Percentiles rank a stretch among this genome's conserved stretches.
These are phyloP conservation scores for Ornithoptera alexandrae DNA, from an alignment of 2,888 invertebrate species.

Conservation along the genomic window DNA sequence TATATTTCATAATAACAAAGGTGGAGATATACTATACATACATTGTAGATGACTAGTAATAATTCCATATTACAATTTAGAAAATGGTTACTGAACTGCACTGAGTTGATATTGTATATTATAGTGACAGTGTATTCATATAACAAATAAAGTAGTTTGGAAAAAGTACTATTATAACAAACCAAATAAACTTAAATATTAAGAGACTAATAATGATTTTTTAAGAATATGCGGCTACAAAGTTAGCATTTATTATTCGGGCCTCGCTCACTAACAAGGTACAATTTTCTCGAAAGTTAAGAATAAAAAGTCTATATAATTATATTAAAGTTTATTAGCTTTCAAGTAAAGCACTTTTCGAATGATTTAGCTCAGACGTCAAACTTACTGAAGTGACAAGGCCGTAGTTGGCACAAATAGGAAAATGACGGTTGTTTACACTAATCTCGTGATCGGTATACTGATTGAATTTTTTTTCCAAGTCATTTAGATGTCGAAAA, in stretches of 20 bases:
- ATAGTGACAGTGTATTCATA: not conserved
- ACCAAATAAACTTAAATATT: not conserved
- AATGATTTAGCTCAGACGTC: slow-evolving; percentile 11
- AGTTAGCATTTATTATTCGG: too few species aligned
- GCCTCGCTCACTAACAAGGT: too few species aligned
- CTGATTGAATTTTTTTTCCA: slow-evolving; percentile 15
- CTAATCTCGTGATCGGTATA: slow-evolving; percentile 20
- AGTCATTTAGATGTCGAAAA: slow-evolving; percentile 22
- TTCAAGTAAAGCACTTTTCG: slow-evolving; percentile 10
- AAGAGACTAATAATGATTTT: too few species aligned
- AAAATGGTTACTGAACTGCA: not conserved
- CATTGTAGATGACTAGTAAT: too few species aligned
- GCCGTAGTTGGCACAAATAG: slow-evolving; percentile 8
- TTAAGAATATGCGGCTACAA: too few species aligned
- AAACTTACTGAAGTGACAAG: slow-evolving; percentile 23
- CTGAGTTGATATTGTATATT: not conserved
- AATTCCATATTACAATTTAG: too few species aligned
- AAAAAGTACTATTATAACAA: not conserved
- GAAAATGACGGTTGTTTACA: slow-evolving; percentile 15
- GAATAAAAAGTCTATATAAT: not conserved
- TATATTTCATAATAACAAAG: too few species aligned
- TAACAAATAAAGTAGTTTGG: not conserved
- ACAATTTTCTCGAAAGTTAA: too few species aligned
- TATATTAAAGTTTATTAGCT: not conserved
- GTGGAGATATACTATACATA: too few species aligned